Conservation (phyloP, 1,140 invertebrate species). For the Andricus grossulariae region DNA sequence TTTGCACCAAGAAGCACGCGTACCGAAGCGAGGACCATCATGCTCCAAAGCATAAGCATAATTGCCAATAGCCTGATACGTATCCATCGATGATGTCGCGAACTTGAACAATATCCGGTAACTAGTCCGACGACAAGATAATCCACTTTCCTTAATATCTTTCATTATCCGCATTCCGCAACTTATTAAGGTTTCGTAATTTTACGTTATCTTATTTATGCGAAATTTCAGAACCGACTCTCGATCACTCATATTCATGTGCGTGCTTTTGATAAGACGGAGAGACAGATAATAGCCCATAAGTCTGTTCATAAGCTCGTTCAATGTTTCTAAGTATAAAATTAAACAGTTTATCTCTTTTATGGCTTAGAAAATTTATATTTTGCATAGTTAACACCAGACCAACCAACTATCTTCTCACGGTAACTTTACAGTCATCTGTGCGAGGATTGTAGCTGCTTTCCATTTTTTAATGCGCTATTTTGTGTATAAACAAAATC, state of each 20-base stretch:
- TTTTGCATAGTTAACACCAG: conserved; percentile 10
- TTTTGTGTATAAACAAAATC: no score
- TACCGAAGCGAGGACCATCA: conserved; percentile 25
- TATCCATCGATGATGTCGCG: conserved; percentile 18
- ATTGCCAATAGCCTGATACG: conserved; percentile 43
- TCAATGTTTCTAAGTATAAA: conserved; percentile 8
- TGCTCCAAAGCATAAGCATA: conserved; percentile 44
- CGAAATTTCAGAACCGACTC: neutral
- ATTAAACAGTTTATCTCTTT: conserved; percentile 18
- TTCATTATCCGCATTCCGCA: conserved; percentile 12
- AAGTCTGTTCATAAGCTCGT: conserved; percentile 9
- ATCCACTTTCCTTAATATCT: conserved; percentile 3
- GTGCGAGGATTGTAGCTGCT: neutral
- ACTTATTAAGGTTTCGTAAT: conserved; percentile 19
- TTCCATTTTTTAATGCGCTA: no score
- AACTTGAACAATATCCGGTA: conserved; percentile 22
- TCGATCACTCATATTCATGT: neutral
- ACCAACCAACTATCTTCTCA: conserved; percentile 11
- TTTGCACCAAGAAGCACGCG: conserved; percentile 30
- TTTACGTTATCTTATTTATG: conserved; percentile 13
- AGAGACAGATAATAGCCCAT: neutral
- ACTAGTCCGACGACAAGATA: conserved; percentile 1
- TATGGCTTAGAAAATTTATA: conserved; percentile 1
- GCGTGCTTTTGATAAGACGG: neutral
- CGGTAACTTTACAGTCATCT: neutral